Evolutionary conservation across 2,797 vertebrate genomes (phyloP).

Genomic region (Hoplostethus atlanticus): DNA sequence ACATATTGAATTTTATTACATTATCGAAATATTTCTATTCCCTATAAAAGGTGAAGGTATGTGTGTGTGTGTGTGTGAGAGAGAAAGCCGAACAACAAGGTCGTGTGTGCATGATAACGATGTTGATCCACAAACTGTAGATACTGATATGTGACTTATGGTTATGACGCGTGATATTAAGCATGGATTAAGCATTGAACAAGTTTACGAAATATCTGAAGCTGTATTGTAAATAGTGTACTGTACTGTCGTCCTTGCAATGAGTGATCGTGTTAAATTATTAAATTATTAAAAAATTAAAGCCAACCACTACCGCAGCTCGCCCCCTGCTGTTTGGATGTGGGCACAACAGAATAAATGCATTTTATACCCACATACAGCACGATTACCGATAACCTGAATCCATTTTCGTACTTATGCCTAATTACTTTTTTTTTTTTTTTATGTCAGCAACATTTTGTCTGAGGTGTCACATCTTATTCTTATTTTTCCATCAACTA

Average conservation of each 20-base stretch:
- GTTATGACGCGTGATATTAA: slow-evolving; percentile 44
- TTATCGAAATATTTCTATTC: slow-evolving; percentile 49
- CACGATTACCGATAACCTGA: no score
- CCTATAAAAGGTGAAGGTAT: slow-evolving; percentile 12
- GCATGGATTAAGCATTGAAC: slow-evolving; percentile 63
- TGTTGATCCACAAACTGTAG: slow-evolving; percentile 46
- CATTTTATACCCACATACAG: slow-evolving; percentile 8
- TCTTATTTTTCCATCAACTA: slow-evolving; percentile 13
- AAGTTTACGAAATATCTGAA: slow-evolving; percentile 69
- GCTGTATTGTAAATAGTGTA: slow-evolving; percentile 73
- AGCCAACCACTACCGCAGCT: slow-evolving; percentile 37
- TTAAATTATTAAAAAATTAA: not conserved
- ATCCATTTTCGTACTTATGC: no score
- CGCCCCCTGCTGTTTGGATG: slow-evolving; percentile 60
- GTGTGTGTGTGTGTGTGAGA: slow-evolving; percentile 28
- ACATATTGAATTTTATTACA: slow-evolving; percentile 21
- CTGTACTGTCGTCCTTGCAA: slow-evolving; percentile 45
- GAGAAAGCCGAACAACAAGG: slow-evolving; percentile 14
- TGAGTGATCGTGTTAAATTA: slow-evolving; percentile 14
- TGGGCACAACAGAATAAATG: slow-evolving; percentile 27
- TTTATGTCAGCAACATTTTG: no score
- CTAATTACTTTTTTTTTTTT: no score
- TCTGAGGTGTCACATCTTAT: no score
- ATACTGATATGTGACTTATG: slow-evolving; percentile 48
- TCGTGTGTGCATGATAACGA: slow-evolving; percentile 41